Conservation (phyloP, 1,140 invertebrate species). For the Wiebesia pumilae region DNA sequence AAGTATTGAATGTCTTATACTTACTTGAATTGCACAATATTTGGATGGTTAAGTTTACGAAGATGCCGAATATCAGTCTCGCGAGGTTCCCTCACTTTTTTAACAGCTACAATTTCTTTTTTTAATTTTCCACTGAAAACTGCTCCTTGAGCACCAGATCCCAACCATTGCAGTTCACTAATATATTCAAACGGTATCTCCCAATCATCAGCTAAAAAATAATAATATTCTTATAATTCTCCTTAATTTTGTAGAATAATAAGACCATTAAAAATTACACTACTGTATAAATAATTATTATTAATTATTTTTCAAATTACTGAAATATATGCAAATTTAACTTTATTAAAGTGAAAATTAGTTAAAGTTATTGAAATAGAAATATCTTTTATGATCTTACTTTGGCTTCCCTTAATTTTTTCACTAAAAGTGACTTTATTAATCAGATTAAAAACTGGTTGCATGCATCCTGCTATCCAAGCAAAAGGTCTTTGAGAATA, state of each 20-base stretch:
- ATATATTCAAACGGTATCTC: conserved; percentile 96
- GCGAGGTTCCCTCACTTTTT: conserved; percentile 94
- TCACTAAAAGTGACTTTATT: conserved; percentile 85
- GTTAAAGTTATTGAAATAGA: background rate
- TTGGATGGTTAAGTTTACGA: conserved; percentile 95
- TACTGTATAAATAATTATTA: background rate
- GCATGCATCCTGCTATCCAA: conserved; percentile 90
- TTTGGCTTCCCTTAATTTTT: conserved; percentile 78
- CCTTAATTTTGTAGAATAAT: background rate
- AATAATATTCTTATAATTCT: background rate
- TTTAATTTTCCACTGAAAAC: conserved; percentile 93
- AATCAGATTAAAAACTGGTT: conserved; percentile 86
- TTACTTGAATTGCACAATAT: conserved; percentile 96
- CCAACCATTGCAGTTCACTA: conserved; percentile 93
- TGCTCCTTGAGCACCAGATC: conserved; percentile 96
- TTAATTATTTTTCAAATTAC: conserved; percentile 14
- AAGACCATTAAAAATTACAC: background rate
- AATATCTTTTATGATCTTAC: conserved; percentile 60
- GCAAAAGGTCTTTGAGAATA: conserved; percentile 81
- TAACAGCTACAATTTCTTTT: conserved; percentile 93
- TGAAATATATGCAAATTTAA: background rate
- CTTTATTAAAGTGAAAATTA: background rate
- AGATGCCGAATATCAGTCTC: conserved; percentile 97
- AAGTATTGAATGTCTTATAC: conserved; percentile 52
- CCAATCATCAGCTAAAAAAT: conserved; percentile 84